A percentile compares a stretch with the other conserved stretches of the same genome.
These are phyloP conservation scores for Bicyclus anynana DNA, from an alignment of 1,140 invertebrate genomes.

Conservation along the genomic window DNA sequence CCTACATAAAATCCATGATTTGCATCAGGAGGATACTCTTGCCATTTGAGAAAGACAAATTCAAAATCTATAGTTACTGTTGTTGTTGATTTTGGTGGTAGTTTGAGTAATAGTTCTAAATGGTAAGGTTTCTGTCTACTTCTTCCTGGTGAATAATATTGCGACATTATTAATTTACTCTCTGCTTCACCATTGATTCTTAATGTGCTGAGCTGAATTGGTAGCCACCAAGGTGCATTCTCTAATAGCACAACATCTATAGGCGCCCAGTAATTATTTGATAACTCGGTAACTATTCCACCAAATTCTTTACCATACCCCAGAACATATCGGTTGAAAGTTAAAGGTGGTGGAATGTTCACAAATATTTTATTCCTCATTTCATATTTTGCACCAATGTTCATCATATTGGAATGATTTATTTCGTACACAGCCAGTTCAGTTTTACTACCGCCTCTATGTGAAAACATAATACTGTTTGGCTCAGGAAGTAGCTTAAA, in stretches of 20 bases:
- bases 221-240: conserved; percentile 96
- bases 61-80: conserved; percentile 94
- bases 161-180: conserved; percentile 80
- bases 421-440: conserved; percentile 85
- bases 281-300: conserved; percentile 88
- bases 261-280: conserved; percentile 85
- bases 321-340: conserved; percentile 89
- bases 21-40: conserved; percentile 99
- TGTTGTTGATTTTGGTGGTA: conserved; percentile 89
- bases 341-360: conserved; percentile 81
- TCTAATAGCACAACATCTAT: conserved; percentile 85
- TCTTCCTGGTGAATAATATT: conserved; percentile 87
- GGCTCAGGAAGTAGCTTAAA: conserved; percentile 80
- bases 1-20: conserved; percentile 98
- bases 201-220: conserved; percentile 94
- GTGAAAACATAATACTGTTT: conserved; percentile 77
- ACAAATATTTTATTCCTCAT: conserved; percentile 61
- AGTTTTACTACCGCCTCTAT: conserved; percentile 82
- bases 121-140: conserved; percentile 91
- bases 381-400: conserved; percentile 79
- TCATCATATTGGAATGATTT: conserved; percentile 79
- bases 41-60: conserved; percentile 97
- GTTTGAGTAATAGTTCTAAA: conserved; percentile 89
- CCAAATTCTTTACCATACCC: conserved; percentile 93
- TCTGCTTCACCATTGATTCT: conserved; percentile 80